phyloP scores from a whole-genome alignment of 2,888 invertebrate species.

The Phrixothrix hirtus region DNA sequence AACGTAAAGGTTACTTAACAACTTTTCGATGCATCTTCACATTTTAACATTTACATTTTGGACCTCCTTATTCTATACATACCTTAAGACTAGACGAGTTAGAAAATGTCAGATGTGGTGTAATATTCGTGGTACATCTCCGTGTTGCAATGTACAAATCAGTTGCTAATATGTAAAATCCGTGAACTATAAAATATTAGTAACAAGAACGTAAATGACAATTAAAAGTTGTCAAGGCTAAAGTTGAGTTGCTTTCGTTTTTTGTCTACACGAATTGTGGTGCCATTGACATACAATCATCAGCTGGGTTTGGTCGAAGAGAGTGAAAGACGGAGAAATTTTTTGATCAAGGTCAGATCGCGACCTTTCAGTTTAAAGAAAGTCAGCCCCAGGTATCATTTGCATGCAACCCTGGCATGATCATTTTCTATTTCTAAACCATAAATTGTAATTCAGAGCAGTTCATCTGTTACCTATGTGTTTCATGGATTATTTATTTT shows the following conservation, averaged over 20 bases:
- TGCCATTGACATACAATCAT: constrained; percentile 40
- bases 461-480: background rate
- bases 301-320: constrained; percentile 42
- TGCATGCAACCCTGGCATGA: constrained; percentile 11
- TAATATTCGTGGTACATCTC: constrained; percentile 7
- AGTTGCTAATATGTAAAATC: too few relatives aligned
- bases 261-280: constrained; percentile 16
- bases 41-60: constrained; percentile 21
- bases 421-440: constrained; percentile 5
- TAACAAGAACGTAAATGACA: too few relatives aligned
- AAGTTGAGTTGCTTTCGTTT: constrained; percentile 5
- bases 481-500: background rate
- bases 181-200: background rate
- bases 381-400: constrained; percentile 35
- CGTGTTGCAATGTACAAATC: constrained; percentile 4
- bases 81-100: too few relatives aligned
- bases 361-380: constrained; percentile 48
- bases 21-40: constrained; percentile 11
- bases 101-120: constrained; percentile 16
- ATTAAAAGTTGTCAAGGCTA: background rate
- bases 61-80: too few relatives aligned
- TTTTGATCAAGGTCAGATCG: constrained; percentile 48
- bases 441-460: background rate
- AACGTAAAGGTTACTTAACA: constrained; percentile 14
- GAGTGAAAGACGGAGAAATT: constrained; percentile 52